Evolutionary conservation across 2,888 invertebrate genomes (phyloP), one percentile per base, ranked within the genome.

Genomic region (Thera britannica): DNA sequence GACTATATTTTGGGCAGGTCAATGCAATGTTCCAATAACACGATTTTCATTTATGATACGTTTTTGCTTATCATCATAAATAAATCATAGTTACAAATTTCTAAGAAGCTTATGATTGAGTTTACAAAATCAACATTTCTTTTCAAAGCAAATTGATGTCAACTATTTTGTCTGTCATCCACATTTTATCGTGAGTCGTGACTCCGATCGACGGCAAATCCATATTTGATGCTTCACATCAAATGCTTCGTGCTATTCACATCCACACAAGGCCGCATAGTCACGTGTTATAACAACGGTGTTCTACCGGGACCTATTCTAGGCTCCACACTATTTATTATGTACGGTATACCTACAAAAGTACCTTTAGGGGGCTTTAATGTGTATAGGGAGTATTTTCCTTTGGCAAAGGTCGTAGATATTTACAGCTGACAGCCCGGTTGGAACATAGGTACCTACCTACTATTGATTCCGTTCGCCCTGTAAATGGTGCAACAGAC

Each of bases 381-480:
- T 34, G 23, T 52, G 60, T 36, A 23, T 1, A 23, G 1, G 58
- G 36, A 11, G 9, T 60, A 65, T 66, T 65, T 64, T 71, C 61
- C 59, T 57, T 6, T 62, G 65, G 69, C 69, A 61, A 23, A 23
- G 1, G 65, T 55, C 54, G 62, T 65, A 58, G 64, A 66, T 58
- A 71, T 65, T 71, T 66, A 70, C 76, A 77, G 75, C 75, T 75
- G 72, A 74, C 73, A 58, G 65, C 51, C 56, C 58, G 68, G 68
- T 58, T 60, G 63, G 68, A 58, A 58, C 56, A 58, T 54, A n/a
- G 41, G 60, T 58, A 34, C n/a, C n/a, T n/a, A n/a, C 54, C 36
- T 58, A 46, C 52, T 70, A 74, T 74, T 65, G 73, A 74, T 74
- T 66, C 61, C n/a, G 41, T 58, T 60, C 57, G 56, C 57, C 57